Conservation (phyloP, 1,140 invertebrate species). For the Drosophila ananassae region DNA sequence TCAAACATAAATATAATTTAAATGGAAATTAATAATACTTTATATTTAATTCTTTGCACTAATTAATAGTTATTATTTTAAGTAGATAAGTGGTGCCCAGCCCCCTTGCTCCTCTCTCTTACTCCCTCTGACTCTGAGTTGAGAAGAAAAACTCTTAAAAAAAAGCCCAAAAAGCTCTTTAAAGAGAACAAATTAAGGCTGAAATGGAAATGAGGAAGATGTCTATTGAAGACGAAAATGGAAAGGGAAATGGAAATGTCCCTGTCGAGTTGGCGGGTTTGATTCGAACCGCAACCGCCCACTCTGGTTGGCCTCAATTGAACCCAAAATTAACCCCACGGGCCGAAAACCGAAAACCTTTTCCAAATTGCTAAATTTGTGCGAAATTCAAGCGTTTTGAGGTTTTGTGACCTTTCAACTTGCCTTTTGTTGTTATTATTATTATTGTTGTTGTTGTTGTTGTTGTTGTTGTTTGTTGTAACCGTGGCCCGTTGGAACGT, state of each 20-base stretch:
- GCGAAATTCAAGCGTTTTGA: slow-evolving; percentile 40
- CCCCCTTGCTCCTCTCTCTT: no score
- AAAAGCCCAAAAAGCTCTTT: background rate
- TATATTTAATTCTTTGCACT: no score
- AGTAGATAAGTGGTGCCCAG: no score
- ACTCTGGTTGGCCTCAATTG: slow-evolving; percentile 17
- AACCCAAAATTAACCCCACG: slow-evolving; percentile 12
- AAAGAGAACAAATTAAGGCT: background rate
- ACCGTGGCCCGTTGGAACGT: background rate
- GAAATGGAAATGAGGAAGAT: background rate
- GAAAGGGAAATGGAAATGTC: slow-evolving; percentile 3
- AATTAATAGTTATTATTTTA: no score
- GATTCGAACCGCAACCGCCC: slow-evolving; percentile 40
- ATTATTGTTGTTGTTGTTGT: no score
- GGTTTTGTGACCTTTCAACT: slow-evolving; percentile 36
- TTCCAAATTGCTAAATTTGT: slow-evolving; percentile 39
- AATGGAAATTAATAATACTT: no score
- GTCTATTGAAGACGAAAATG: background rate
- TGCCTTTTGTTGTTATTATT: background rate
- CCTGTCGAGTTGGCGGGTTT: slow-evolving; percentile 1
- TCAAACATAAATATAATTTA: no score
- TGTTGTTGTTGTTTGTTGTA: no score
- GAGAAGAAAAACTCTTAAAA: no score
- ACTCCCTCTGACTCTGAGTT: no score
- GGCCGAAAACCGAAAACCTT: background rate